Percentiles rank a stretch among this genome's conserved stretches.
phyloP scores from a whole-genome alignment of 2,888 invertebrate species.

The Dioctria rufipes region DNA sequence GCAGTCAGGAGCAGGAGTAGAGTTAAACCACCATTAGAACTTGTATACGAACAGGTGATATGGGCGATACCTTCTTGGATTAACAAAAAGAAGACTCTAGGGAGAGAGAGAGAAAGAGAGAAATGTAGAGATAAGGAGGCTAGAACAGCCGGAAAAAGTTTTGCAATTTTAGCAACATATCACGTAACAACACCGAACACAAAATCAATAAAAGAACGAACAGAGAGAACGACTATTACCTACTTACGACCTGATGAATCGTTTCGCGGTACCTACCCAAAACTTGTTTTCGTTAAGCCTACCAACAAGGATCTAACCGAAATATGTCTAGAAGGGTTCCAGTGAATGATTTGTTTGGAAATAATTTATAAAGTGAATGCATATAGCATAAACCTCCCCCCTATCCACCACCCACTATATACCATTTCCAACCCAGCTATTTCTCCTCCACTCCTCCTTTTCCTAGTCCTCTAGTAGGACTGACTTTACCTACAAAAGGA shows the following conservation, averaged over 20 bases:
- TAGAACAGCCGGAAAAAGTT: constrained; percentile 39
- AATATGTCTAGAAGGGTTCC: background rate
- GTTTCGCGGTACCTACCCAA: background rate
- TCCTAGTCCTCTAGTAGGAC: background rate
- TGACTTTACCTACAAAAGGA: background rate
- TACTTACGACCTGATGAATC: background rate
- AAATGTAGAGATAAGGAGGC: background rate
- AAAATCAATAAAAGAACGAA: constrained; percentile 47
- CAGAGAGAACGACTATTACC: background rate
- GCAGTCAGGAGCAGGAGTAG: background rate
- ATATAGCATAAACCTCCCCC: background rate
- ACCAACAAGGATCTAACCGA: background rate
- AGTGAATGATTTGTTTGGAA: background rate
- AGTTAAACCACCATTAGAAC: too few relatives aligned
- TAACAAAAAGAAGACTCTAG: background rate
- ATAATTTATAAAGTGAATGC: background rate
- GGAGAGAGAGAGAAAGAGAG: background rate
- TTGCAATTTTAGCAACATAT: constrained; percentile 50
- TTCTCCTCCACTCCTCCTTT: too few relatives aligned
- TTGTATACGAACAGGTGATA: background rate
- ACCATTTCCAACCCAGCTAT: too few relatives aligned
- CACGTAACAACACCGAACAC: constrained; percentile 29
- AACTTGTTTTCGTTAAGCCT: background rate
- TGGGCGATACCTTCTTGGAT: background rate
- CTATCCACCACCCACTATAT: too few relatives aligned